Evolutionary conservation across 1,140 invertebrate genomes (phyloP).

Genomic region (Rhagoletis pomonella): DNA sequence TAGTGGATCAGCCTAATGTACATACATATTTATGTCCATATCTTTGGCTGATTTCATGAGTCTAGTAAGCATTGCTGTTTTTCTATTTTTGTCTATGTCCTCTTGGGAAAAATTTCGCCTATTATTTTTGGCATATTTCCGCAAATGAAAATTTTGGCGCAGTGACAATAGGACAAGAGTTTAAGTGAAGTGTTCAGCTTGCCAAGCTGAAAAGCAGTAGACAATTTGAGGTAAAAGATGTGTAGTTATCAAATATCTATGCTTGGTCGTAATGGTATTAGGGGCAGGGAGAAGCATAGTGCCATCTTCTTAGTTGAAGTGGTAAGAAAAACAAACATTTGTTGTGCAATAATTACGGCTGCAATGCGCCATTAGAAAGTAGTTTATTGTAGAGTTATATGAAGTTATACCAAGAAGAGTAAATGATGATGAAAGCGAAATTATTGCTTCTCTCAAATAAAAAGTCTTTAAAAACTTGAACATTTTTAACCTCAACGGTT

Average conservation of each 20-base stretch:
- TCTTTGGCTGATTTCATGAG: background rate
- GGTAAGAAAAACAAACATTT: background rate
- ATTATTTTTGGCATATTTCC: conserved; percentile 41
- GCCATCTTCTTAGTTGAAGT: no score
- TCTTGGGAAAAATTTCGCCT: background rate
- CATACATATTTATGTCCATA: background rate
- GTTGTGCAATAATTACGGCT: background rate
- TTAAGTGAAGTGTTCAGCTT: background rate
- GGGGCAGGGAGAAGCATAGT: background rate
- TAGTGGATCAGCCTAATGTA: background rate
- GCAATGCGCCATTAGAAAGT: background rate
- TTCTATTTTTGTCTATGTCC: no score
- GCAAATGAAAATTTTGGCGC: conserved; percentile 23
- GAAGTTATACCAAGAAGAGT: no score
- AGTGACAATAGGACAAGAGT: conserved; percentile 6
- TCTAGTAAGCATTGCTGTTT: background rate
- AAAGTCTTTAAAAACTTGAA: no score
- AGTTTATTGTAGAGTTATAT: no score
- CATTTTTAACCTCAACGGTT: no score
- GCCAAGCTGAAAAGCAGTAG: background rate
- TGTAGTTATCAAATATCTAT: background rate
- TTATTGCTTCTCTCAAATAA: no score
- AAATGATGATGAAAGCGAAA: no score
- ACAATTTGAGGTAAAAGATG: background rate
- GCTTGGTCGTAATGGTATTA: no score